Conservation (phyloP, 2,797 vertebrate species). For the Danio kyathit region DNA sequence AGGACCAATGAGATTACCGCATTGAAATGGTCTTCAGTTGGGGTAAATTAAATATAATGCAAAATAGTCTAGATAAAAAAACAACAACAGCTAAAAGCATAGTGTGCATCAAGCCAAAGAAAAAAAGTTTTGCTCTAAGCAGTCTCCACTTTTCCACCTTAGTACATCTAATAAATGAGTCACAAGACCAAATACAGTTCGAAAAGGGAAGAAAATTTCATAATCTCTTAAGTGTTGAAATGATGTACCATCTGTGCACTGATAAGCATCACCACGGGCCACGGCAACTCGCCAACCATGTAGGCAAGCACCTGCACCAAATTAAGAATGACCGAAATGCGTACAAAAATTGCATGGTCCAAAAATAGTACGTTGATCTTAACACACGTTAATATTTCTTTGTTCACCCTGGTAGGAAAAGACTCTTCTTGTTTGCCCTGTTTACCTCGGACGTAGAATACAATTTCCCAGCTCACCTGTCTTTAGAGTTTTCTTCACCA, state of each 20-base stretch:
- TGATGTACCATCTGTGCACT: conserved; percentile 11
- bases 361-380: background rate
- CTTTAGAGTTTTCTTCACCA: background rate
- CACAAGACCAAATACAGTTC: background rate
- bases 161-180: background rate
- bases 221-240: background rate
- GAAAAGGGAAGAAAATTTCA: background rate
- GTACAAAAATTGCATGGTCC: background rate
- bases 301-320: conserved; percentile 2
- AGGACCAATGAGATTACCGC: too few species aligned
- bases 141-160: background rate
- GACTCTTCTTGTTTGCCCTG: background rate
- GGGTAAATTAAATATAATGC: background rate
- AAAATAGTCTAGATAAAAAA: background rate
- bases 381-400: background rate
- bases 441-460: conserved; percentile 7
- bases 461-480: background rate
- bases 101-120: too few species aligned
- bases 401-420: conserved; percentile 1
- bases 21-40: too few species aligned
- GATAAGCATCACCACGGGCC: background rate
- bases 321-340: background rate
- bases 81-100: background rate
- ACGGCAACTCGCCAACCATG: background rate
- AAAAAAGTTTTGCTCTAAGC: background rate